A percentile compares a stretch with the other conserved stretches of the same genome.
Conservation (phyloP, 2,888 invertebrate species). For the Clitarchus hookeri region DNA sequence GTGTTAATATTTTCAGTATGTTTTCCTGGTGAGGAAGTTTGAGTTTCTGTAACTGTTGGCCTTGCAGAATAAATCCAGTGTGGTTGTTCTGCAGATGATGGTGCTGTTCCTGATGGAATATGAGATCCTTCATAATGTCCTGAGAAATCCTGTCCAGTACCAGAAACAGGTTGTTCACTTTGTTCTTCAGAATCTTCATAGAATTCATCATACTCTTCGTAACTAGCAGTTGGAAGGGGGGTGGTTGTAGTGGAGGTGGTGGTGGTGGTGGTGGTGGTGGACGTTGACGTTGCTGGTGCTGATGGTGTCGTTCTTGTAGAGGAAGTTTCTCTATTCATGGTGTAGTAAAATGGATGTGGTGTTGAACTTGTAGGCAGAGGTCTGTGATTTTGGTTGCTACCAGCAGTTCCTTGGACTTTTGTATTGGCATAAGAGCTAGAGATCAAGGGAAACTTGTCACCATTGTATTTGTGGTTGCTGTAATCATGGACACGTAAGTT, state of each 20-base stretch:
- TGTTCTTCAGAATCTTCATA: constrained; percentile 44
- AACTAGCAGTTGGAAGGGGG: constrained; percentile 44
- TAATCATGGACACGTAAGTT: constrained; percentile 29
- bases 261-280: constrained; percentile 41
- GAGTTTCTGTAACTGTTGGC: background rate
- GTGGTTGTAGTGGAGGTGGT: constrained; percentile 42
- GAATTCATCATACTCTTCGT: constrained; percentile 49
- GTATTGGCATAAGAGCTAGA: constrained; percentile 74
- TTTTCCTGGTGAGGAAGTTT: background rate
- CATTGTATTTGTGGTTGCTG: constrained; percentile 35
- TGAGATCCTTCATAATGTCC: background rate
- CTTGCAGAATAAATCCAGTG: background rate
- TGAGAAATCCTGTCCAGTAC: background rate
- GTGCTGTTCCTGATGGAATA: background rate
- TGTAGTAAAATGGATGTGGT: constrained; percentile 44
- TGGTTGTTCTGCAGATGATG: background rate
- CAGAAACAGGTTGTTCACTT: background rate
- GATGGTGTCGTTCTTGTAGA: constrained; percentile 5
- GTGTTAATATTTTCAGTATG: background rate
- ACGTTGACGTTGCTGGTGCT: constrained; percentile 34
- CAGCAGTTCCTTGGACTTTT: constrained; percentile 64
- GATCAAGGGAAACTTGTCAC: constrained; percentile 66
- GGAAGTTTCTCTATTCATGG: constrained; percentile 39
- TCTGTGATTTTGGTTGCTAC: constrained; percentile 34
- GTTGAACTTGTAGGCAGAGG: constrained; percentile 35